phyloP scores from a whole-genome alignment of 2,113 vertebrate species.

The Proteles cristata region DNA sequence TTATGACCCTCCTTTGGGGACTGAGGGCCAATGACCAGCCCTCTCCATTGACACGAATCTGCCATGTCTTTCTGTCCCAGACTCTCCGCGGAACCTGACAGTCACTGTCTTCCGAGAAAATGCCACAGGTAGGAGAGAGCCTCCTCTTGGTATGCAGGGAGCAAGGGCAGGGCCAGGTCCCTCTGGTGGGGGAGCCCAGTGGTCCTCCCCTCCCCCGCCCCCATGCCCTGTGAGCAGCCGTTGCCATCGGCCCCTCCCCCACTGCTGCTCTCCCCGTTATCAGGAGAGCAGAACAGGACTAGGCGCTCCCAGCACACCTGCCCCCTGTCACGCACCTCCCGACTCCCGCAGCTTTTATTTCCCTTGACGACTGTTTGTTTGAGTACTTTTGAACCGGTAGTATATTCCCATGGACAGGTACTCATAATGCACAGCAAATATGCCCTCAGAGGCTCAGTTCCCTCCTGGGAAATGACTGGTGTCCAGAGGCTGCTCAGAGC shows the following conservation, averaged over 20 bases:
- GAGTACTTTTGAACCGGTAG: background rate
- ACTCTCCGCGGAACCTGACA: conserved; percentile 15
- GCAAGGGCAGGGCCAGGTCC: background rate
- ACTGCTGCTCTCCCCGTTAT: background rate
- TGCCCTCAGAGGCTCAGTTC: background rate
- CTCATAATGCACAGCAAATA: background rate
- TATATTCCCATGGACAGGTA: background rate
- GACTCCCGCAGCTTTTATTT: background rate
- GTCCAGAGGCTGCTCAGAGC: background rate
- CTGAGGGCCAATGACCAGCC: background rate
- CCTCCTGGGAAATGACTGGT: background rate
- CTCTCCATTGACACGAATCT: background rate
- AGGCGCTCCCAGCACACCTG: background rate
- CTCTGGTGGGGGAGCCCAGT: background rate
- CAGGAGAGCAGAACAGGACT: background rate
- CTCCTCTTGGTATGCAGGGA: too few relatives aligned
- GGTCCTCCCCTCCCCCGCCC: background rate
- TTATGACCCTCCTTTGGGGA: background rate
- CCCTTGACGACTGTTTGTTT: background rate
- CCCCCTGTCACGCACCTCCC: background rate
- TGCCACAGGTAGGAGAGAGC: background rate
- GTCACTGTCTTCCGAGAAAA: background rate
- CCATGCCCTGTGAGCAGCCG: background rate
- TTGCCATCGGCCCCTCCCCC: accelerated
- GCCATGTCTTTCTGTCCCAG: background rate